Evolutionary conservation across 92 coral and sea anemone species (phyloP).

Genomic region (Porites lobata): DNA sequence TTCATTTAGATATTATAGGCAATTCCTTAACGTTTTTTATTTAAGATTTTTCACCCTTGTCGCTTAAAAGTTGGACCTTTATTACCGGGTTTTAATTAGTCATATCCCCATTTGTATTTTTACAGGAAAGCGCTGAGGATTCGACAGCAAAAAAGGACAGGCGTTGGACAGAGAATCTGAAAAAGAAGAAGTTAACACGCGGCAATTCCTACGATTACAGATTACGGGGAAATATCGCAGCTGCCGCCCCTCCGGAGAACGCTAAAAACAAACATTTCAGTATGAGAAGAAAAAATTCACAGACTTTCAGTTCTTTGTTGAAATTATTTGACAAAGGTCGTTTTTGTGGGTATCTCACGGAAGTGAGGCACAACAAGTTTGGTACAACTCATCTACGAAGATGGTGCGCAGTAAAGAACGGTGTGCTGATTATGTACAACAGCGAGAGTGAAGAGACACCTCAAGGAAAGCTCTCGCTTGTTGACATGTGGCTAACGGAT

Average conservation of each 20-base stretch:
- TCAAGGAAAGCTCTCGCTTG: conserved; percentile 65
- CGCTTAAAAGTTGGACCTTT: background rate
- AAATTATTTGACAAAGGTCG: conserved; percentile 89
- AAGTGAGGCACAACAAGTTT: conserved; percentile 81
- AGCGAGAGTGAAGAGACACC: conserved; percentile 79
- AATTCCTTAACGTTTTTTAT: background rate
- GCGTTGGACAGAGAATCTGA: conserved; percentile 80
- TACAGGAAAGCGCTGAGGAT: conserved; percentile 58
- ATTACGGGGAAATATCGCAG: conserved; percentile 47
- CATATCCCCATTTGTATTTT: background rate
- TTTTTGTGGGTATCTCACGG: conserved; percentile 91
- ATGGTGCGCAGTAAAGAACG: conserved; percentile 96
- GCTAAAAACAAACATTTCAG: conserved; percentile 67
- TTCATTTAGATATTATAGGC: background rate
- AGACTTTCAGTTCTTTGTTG: conserved; percentile 70
- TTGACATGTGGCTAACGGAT: conserved; percentile 89
- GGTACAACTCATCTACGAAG: conserved; percentile 91
- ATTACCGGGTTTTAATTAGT: background rate
- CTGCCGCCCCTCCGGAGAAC: conserved; percentile 41
- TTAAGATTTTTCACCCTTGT: too few relatives aligned
- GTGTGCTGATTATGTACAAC: conserved; percentile 82
- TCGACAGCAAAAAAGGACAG: conserved; percentile 72
- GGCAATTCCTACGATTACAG: conserved; percentile 63
- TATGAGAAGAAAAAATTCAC: conserved; percentile 76
- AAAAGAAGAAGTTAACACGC: conserved; percentile 65